A percentile compares a stretch with the other conserved stretches of the same genome.
Evolutionary conservation across 2,113 vertebrate species (phyloP).

Genomic region (Aegypius monachus): DNA sequence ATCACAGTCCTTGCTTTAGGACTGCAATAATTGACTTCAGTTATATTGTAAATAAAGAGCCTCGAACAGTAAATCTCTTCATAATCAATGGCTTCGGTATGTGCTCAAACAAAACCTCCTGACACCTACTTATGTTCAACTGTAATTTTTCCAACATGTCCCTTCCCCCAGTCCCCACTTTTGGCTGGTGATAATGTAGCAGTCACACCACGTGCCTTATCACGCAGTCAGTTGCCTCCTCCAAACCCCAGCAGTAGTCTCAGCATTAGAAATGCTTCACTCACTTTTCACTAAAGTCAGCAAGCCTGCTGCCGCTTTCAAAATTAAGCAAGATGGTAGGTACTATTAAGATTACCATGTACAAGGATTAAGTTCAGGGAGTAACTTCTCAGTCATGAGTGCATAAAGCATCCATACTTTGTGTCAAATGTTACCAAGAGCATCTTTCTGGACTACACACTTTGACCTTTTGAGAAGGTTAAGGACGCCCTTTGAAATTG

Average conservation of each 20-base stretch:
- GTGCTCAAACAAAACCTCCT: neutral
- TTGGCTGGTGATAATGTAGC: rapidly evolving
- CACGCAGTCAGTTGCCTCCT: neutral
- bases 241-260: neutral
- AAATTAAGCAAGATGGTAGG: neutral
- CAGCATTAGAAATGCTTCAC: neutral
- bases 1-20: conserved; percentile 3
- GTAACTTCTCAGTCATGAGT: neutral
- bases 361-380: neutral
- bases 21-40: conserved; percentile 43
- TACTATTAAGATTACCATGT: neutral
- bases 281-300: neutral
- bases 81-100: conserved; percentile 49
- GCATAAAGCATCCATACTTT: neutral
- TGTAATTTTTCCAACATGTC: neutral
- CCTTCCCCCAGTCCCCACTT: neutral
- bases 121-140: neutral
- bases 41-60: conserved; percentile 50
- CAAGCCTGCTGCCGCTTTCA: neutral
- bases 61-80: conserved; percentile 47
- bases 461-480: neutral
- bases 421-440: neutral
- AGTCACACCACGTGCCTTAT: neutral
- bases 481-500: neutral
- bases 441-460: neutral